phyloP scores from a whole-genome alignment of 2,888 invertebrate genomes.

The Volucella bombylans region DNA sequence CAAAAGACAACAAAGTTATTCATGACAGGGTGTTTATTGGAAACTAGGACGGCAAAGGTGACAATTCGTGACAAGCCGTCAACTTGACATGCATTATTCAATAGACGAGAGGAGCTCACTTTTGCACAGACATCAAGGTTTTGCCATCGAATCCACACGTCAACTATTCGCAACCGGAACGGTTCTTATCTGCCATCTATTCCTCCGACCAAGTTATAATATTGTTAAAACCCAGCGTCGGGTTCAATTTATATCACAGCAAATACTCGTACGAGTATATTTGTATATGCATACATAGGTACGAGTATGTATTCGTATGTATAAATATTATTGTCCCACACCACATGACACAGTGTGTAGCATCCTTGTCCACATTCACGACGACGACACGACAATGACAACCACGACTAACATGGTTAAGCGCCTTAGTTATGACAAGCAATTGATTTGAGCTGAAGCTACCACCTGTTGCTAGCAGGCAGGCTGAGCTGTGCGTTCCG shows the following conservation, averaged over 20 bases:
- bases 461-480: conserved; percentile 46
- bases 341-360: neutral
- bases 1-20: conserved; percentile 4
- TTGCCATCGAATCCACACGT: conserved; percentile 25
- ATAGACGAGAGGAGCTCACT: conserved; percentile 1
- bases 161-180: conserved; percentile 1
- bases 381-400: neutral
- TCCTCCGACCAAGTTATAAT: neutral
- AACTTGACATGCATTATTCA: conserved; percentile 30
- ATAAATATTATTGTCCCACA: conserved; percentile 4
- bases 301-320: too few species aligned
- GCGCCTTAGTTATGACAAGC: conserved; percentile 50
- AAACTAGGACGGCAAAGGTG: conserved; percentile 8
- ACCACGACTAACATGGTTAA: conserved; percentile 2
- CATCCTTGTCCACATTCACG: neutral
- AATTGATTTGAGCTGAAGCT: conserved; percentile 49
- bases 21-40: neutral
- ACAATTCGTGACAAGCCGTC: conserved; percentile 1
- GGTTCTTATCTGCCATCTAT: conserved; percentile 14
- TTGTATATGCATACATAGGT: too few species aligned
- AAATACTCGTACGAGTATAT: neutral
- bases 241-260: conserved; percentile 11
- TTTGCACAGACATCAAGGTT: conserved; percentile 4
- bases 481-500: too few species aligned
- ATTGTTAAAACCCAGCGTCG: conserved; percentile 1